Evolutionary conservation across 2,888 invertebrate genomes (phyloP), one percentile per base, ranked within the genome.

Genomic region (Apamea epomidion): DNA sequence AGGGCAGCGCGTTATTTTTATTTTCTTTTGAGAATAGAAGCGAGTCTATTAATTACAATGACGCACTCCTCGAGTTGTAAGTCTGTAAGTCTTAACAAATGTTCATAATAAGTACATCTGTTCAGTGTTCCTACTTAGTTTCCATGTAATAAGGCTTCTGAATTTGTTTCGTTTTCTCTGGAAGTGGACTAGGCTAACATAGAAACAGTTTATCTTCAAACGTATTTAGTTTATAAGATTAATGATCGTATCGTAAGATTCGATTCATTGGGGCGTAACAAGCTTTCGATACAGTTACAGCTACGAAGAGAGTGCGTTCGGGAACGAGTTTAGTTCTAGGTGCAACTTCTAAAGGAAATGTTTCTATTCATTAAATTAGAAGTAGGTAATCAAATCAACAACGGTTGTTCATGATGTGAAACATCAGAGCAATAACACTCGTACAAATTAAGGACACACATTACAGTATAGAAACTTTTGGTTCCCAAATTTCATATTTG

Each of bases 31-130:
- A 95, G 96, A 96, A 95, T 96, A 96, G 95, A 94, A 92, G 90
- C 92, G 88, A 93, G 93, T 94, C 95, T 95, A 96, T 96, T 96
- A 96, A 96, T 96, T 96, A 95, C 93, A 94, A 91, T 96, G 96
- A 96, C 96, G 96, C 96, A 96, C 94, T 92, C 91, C 86, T 90
- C 91, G 92, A 75, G 58, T 82, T 91, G 90, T 91, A 91, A 90
- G 90, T 91, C 87, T 90, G 87, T 90, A 82, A 89, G 89, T 88
- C 86, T 88, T 87, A 87, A 90, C 91, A 90, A 88, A 90, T 91
- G 91, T 92, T 91, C 89, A 88, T 91, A 85, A 82, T 85, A 85
- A 83, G 82, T 85, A 91, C 92, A 94, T 95, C 94, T 95, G 94
- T 90, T 93, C 92, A 91, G 90, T 92, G 91, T 94, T 90, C 85